A percentile compares a stretch with the other conserved stretches of the same genome.
Conservation (phyloP, 2,888 invertebrate species). For the Dynastes maya region DNA sequence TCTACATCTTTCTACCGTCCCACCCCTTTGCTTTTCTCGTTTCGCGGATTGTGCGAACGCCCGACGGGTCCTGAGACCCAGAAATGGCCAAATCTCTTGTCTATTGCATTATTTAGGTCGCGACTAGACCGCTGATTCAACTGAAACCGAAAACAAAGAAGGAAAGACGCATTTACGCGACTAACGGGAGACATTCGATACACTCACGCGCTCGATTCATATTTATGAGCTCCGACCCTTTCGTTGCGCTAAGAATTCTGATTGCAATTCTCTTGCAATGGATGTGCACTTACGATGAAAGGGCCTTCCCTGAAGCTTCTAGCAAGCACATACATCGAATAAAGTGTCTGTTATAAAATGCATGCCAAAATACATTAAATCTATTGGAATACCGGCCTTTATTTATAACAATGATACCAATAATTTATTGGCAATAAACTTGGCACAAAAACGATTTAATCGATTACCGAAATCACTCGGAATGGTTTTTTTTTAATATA, state of each 20-base stretch:
- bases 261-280: background rate
- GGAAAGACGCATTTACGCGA: conserved; percentile 9
- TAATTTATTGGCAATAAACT: too few species aligned
- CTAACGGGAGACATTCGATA: conserved; percentile 11
- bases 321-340: too few species aligned
- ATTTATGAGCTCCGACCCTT: conserved; percentile 15
- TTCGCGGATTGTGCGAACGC: background rate
- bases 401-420: too few species aligned
- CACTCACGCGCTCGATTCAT: conserved; percentile 3
- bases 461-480: too few species aligned
- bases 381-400: too few species aligned
- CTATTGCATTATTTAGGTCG: conserved; percentile 26
- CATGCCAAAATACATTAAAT: too few species aligned
- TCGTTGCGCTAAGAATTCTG: background rate
- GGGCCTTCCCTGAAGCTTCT: too few species aligned
- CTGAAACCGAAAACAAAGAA: background rate
- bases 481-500: too few species aligned
- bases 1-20: background rate
- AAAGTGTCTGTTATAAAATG: too few species aligned
- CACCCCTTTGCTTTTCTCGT: background rate
- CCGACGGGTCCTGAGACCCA: background rate
- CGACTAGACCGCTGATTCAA: conserved; percentile 1
- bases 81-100: conserved; percentile 12
- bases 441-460: too few species aligned
- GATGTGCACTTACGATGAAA: background rate